Evolutionary conservation across 2,888 invertebrate genomes (phyloP).

Genomic region (Eupithecia subfuscata): DNA sequence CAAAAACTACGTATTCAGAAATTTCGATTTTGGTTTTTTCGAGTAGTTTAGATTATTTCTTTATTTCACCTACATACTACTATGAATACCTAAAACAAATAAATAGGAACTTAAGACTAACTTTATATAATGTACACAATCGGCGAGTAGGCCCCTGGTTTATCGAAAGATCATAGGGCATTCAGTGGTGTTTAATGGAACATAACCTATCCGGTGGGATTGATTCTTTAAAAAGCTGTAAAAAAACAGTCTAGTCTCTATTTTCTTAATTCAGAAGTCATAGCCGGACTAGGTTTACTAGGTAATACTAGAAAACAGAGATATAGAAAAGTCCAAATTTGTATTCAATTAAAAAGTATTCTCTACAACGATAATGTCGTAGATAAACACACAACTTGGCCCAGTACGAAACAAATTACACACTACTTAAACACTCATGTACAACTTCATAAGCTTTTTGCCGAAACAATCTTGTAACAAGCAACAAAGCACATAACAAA

Average conservation of each 20-base stretch:
- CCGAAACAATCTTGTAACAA: slow-evolving; percentile 24
- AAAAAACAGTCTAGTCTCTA: too few relatives aligned
- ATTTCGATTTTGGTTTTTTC: too few relatives aligned
- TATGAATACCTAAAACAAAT: too few relatives aligned
- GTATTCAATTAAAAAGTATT: not conserved
- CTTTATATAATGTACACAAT: too few relatives aligned
- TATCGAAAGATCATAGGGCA: not conserved
- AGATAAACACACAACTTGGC: not conserved
- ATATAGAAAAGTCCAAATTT: not conserved
- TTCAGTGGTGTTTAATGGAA: not conserved
- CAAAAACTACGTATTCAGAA: too few relatives aligned
- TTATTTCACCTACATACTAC: too few relatives aligned
- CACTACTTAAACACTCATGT: slow-evolving; percentile 12
- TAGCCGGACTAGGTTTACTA: not conserved
- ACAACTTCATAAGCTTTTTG: slow-evolving; percentile 20
- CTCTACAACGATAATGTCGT: not conserved
- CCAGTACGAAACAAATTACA: slow-evolving; percentile 1
- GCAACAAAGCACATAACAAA: slow-evolving; percentile 28
- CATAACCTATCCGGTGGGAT: not conserved
- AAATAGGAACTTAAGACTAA: too few relatives aligned
- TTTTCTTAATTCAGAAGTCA: too few relatives aligned
- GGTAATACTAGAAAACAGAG: not conserved
- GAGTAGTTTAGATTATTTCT: too few relatives aligned
- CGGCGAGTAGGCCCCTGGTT: not conserved
- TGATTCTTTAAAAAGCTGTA: not conserved